Evolutionary conservation across 2,888 invertebrate genomes (phyloP).

Genomic region (Liodrosophila aerea): DNA sequence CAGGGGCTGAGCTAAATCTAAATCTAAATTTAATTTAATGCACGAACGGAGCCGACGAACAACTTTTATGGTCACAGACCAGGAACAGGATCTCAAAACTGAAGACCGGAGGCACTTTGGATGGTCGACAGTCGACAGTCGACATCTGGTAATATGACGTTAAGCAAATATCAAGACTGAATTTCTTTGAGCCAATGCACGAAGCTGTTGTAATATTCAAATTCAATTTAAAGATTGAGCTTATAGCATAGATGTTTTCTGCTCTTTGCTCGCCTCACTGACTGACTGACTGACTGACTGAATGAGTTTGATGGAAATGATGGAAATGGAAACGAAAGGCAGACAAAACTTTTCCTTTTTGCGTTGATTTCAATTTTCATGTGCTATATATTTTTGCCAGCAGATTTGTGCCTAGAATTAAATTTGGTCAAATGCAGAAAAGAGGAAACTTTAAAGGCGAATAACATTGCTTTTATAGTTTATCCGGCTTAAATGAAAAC

Average conservation of each 20-base stretch:
- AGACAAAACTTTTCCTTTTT: slow-evolving; percentile 33
- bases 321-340: slow-evolving; percentile 21
- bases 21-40: slow-evolving; percentile 77
- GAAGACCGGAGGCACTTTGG: slow-evolving; percentile 3
- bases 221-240: slow-evolving; percentile 78
- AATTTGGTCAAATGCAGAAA: no score
- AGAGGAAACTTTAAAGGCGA: no score
- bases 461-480: no score
- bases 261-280: slow-evolving; percentile 56
- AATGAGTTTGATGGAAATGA: slow-evolving; percentile 9
- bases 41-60: slow-evolving; percentile 68
- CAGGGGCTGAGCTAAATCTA: slow-evolving; percentile 46
- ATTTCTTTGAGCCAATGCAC: slow-evolving; percentile 33
- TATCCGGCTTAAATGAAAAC: no score
- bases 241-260: slow-evolving; percentile 67
- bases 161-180: slow-evolving; percentile 64
- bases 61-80: slow-evolving; percentile 59
- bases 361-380: slow-evolving; percentile 36
- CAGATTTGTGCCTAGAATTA: no score
- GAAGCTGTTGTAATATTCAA: slow-evolving; percentile 65
- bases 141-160: slow-evolving; percentile 68
- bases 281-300: slow-evolving; percentile 12
- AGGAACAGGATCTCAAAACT: not conserved
- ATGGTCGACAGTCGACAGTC: slow-evolving; percentile 26
- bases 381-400: not conserved